Evolutionary conservation across 2,888 invertebrate genomes (phyloP).

Genomic region (Lapara coniferarum): DNA sequence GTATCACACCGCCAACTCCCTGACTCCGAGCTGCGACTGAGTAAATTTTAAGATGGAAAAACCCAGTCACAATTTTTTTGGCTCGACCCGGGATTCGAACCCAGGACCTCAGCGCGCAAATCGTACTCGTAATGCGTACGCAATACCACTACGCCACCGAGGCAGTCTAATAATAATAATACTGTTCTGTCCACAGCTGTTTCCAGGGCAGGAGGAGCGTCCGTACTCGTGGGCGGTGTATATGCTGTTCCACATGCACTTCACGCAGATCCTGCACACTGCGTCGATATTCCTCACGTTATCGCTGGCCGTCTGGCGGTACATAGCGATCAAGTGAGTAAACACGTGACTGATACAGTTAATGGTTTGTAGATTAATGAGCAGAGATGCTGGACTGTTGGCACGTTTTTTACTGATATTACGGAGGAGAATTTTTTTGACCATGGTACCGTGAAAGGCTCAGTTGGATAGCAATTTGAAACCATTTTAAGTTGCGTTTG

Average conservation of each 20-base stretch:
- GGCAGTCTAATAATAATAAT: too few relatives aligned
- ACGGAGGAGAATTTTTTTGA: neutral
- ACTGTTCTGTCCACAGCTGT: constrained; percentile 61
- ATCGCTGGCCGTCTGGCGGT: constrained; percentile 93
- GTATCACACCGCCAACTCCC: too few relatives aligned
- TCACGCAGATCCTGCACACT: constrained; percentile 91
- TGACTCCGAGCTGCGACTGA: too few relatives aligned
- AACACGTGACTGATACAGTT: constrained; percentile 17
- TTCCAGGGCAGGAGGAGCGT: constrained; percentile 85
- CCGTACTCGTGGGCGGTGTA: constrained; percentile 89
- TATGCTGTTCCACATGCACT: constrained; percentile 91
- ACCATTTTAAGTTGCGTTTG: too few relatives aligned
- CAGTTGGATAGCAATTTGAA: too few relatives aligned
- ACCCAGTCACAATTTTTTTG: too few relatives aligned
- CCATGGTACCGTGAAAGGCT: too few relatives aligned
- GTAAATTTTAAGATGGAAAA: too few relatives aligned
- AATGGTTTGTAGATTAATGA: neutral
- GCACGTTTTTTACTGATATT: neutral
- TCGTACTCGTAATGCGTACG: too few relatives aligned
- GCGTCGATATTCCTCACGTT: constrained; percentile 92
- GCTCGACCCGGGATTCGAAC: too few relatives aligned
- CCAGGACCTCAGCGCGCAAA: too few relatives aligned
- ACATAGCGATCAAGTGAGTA: constrained; percentile 91
- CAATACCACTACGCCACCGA: too few relatives aligned
- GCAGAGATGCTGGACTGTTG: neutral